Base-by-base conservation (phyloP, 2,797 vertebrate species). In the Urocyon cinereoargenteus region DNA sequence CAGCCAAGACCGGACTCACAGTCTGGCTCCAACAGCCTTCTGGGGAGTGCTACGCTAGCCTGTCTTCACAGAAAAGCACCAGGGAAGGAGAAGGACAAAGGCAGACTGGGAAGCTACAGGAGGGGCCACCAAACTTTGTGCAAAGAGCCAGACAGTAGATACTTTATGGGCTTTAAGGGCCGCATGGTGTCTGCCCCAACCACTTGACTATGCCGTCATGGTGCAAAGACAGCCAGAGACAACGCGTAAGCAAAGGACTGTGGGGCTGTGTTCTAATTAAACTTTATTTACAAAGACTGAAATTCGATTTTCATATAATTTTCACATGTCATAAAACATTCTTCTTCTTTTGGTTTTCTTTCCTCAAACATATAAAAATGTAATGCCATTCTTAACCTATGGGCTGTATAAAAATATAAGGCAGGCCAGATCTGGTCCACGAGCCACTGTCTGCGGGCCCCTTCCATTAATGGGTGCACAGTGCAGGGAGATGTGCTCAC, bases 41-140 rank as follows among this genome's bases (percentile, higher is more conserved):
- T 11, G 16, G 64, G 5, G 21, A 40, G 0, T 0, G 19, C 61
- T 14, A 4, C 0, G 1, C 53, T 49, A 19, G 12, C n/a, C 22
- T 40, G 36, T 70, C 55, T 61, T 55, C 55, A 13, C n/a, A 31
- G 55, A n/a, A 62, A 55, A 86, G 83, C 40, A 31, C 36, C 1
- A 31, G n/a, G 57, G 61, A n/a, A 34, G 11, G 6, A 45, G 21
- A 36, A 34, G 24, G 75, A 57, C 31, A 19, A 34, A 72, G 28
- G 36, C 45, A 85, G 77, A 57, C 0, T 0, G 15, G 16, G 24
- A 49, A 49, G 28, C 12, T 14, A 13, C 1, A 59, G 40, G 22
- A 81, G 61, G 5, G 1, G 55, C 21, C 2, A 18, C 75, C 53
- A 24, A 49, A 40, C 18, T 26, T 66, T n/a, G 53, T 3, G 3